A percentile compares a stretch with the other conserved stretches of the same genome.
phyloP scores from a whole-genome alignment of 37 sponge, comb jelly and placozoan species.

The Beroe forskalii region DNA sequence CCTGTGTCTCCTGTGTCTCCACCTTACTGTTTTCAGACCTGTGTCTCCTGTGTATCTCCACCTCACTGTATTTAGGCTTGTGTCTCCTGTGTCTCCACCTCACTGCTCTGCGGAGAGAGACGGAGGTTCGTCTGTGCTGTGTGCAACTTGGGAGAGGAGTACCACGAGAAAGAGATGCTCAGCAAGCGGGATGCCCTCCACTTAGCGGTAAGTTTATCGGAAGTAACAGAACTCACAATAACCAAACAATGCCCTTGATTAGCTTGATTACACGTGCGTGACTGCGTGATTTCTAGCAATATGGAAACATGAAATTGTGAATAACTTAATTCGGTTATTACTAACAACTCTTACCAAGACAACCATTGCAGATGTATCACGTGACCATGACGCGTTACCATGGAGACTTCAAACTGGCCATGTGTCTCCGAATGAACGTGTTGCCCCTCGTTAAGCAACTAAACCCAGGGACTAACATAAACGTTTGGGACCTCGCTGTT shows the following conservation, averaged over 20 bases:
- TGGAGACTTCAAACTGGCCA: slow-evolving; percentile 6
- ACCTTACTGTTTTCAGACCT: no score
- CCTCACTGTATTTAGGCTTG: no score
- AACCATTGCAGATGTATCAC: slow-evolving; percentile 1
- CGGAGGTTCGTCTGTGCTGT: not conserved
- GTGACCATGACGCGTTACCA: slow-evolving; percentile 27
- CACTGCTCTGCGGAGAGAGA: not conserved
- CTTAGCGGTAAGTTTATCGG: not conserved
- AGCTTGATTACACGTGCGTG: no score
- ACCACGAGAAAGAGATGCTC: not conserved
- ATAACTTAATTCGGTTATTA: no score
- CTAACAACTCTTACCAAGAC: no score
- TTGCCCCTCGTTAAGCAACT: not conserved
- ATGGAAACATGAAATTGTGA: no score
- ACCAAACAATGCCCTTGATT: no score
- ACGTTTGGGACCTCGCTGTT: not conserved
- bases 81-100: no score
- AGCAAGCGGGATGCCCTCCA: not conserved
- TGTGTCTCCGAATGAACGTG: slow-evolving; percentile 7
- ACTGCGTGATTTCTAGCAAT: no score
- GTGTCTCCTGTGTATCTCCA: no score
- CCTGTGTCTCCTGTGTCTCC: no score
- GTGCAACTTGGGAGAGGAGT: slow-evolving; percentile 30
- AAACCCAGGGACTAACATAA: no score
- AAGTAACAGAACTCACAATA: not conserved